Conservation (phyloP, 2,113 vertebrate species). For the Thermophis baileyi region DNA sequence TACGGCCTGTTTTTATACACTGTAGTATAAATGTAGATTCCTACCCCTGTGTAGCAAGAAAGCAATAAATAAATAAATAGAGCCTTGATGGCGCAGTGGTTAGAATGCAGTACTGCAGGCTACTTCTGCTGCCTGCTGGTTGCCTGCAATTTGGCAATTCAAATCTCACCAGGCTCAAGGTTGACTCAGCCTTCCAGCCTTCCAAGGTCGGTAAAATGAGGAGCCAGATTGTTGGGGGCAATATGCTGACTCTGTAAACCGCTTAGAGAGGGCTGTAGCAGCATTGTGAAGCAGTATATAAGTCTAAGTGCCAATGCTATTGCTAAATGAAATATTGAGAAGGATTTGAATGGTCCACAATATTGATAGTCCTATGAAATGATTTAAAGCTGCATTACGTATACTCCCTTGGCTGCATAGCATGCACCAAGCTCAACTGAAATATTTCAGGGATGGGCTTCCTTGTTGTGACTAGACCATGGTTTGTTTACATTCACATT, state of each 20-base stretch:
- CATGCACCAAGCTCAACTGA: not conserved
- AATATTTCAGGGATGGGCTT: not conserved
- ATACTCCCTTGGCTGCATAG: not conserved
- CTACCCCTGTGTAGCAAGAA: not conserved
- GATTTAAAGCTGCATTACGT: not conserved
- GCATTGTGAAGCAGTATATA: too few species aligned
- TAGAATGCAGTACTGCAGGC: too few species aligned
- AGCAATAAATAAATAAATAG: not conserved
- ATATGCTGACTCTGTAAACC: too few species aligned
- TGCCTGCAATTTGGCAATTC: too few species aligned
- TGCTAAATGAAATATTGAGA: not conserved
- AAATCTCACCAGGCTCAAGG: too few species aligned
- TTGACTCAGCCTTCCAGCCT: too few species aligned
- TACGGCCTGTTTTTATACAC: not conserved
- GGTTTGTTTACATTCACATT: not conserved
- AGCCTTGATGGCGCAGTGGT: too few species aligned
- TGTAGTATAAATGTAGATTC: not conserved
- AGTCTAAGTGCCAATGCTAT: too few species aligned
- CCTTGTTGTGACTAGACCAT: not conserved
- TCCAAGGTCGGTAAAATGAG: too few species aligned
- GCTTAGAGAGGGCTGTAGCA: too few species aligned
- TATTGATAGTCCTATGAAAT: not conserved
- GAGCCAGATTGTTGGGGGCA: too few species aligned
- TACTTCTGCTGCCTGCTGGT: too few species aligned
- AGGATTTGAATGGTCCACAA: conserved; percentile 8